Conservation (phyloP, 1,140 invertebrate genomes). For the Hycleus phaleratus region DNA sequence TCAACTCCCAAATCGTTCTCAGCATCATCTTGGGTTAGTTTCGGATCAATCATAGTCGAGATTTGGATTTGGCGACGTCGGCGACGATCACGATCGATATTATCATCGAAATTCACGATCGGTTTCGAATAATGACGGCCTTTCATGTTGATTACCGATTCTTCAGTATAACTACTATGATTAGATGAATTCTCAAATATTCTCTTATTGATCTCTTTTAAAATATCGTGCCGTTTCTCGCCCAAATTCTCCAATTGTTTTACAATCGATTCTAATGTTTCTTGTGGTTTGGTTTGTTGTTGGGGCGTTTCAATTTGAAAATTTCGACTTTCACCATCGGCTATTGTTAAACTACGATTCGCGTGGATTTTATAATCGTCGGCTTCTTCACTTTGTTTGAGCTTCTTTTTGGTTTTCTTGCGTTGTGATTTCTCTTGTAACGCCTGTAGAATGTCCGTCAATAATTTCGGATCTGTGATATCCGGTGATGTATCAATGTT, state of each 20-base stretch:
- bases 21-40: slow-evolving; percentile 51
- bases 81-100: slow-evolving; percentile 32
- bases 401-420: slow-evolving; percentile 7
- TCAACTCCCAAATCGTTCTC: slow-evolving; percentile 52
- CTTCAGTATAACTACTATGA: slow-evolving; percentile 13
- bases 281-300: slow-evolving; percentile 42
- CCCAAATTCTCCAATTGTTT: slow-evolving; percentile 48
- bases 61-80: slow-evolving; percentile 21
- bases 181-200: slow-evolving; percentile 29
- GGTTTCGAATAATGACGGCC: slow-evolving; percentile 35
- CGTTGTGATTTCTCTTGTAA: slow-evolving; percentile 20
- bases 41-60: slow-evolving; percentile 29
- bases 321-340: slow-evolving; percentile 29
- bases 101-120: slow-evolving; percentile 27
- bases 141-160: slow-evolving; percentile 22
- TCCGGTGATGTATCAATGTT: slow-evolving; percentile 32
- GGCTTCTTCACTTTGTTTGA: neutral
- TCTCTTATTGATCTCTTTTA: slow-evolving; percentile 42
- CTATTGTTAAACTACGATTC: slow-evolving; percentile 35
- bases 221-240: slow-evolving; percentile 45
- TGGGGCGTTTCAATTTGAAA: slow-evolving; percentile 26
- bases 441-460: slow-evolving; percentile 39
- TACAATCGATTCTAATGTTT: slow-evolving; percentile 52
- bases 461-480: slow-evolving; percentile 41
- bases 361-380: slow-evolving; percentile 25